Evolutionary conservation across 2,797 vertebrate genomes (phyloP).

Genomic region (Taenioides sp.): DNA sequence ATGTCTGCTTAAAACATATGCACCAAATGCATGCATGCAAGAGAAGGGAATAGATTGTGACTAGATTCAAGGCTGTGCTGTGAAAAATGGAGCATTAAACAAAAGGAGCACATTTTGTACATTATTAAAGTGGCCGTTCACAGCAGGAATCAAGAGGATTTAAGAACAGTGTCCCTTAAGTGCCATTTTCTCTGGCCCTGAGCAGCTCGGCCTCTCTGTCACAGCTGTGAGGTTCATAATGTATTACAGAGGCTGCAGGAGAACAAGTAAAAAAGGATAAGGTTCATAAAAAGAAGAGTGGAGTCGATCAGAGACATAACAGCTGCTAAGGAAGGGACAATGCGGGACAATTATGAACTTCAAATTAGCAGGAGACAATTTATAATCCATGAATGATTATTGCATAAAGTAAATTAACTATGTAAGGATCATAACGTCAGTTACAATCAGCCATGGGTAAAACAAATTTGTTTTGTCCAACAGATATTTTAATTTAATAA

Average conservation of each 20-base stretch:
- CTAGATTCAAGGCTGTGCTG: conserved; percentile 2
- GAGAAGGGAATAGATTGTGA: background rate
- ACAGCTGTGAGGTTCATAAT: conserved; percentile 10
- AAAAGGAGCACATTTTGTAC: conserved; percentile 4
- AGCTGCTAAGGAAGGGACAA: background rate
- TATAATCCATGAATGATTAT: background rate
- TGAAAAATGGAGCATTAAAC: background rate
- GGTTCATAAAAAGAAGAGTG: background rate
- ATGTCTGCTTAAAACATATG: background rate
- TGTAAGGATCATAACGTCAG: no score
- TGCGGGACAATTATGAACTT: background rate
- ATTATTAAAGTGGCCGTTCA: conserved; percentile 5
- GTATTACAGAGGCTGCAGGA: background rate
- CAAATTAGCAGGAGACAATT: background rate
- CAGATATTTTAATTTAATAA: no score
- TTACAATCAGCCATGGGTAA: no score
- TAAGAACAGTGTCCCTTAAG: conserved; percentile 5
- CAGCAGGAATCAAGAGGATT: conserved; percentile 6
- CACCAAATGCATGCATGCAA: background rate
- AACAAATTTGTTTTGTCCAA: no score
- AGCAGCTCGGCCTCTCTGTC: conserved; percentile 10
- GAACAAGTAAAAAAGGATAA: background rate
- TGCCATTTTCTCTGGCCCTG: background rate
- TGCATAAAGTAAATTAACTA: no score
- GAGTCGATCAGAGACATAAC: background rate